A percentile compares a stretch with the other conserved stretches of the same genome.
Conservation (phyloP, 1,140 invertebrate genomes). For the Ylistrum balloti region DNA sequence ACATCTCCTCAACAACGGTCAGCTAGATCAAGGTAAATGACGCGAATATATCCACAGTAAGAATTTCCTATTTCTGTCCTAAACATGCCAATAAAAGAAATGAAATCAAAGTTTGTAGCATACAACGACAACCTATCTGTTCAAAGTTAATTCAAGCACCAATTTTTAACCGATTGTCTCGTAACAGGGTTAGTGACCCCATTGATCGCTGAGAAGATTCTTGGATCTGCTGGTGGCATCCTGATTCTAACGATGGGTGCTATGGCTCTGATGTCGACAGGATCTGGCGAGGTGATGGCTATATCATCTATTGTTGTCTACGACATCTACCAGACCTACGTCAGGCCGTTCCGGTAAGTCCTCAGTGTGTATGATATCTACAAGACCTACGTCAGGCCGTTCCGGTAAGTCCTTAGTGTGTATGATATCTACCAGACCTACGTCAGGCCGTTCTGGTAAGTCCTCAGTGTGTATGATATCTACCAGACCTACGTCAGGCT, state of each 20-base stretch:
- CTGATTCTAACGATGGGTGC: constrained; percentile 81
- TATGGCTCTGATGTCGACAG: constrained; percentile 82
- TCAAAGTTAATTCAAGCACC: too few relatives aligned
- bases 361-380: constrained; percentile 83
- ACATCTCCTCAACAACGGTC: constrained; percentile 67
- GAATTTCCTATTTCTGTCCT: too few relatives aligned
- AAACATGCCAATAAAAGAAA: too few relatives aligned
- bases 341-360: constrained; percentile 79
- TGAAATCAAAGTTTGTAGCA: too few relatives aligned
- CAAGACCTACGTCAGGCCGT: constrained; percentile 80
- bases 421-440: constrained; percentile 83
- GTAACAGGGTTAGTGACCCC: constrained; percentile 80
- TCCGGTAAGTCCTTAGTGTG: constrained; percentile 81
- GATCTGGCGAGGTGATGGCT: constrained; percentile 82
- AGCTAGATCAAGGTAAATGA: constrained; percentile 77
- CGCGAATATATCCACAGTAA: too few relatives aligned
- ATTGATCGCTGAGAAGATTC: constrained; percentile 79
- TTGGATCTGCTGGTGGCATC: constrained; percentile 80
- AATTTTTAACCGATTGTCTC: too few relatives aligned
- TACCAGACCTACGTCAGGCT: constrained; percentile 81
- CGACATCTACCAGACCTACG: constrained; percentile 83
- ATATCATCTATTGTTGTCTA: constrained; percentile 83
- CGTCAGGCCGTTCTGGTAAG: constrained; percentile 78
- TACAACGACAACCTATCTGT: too few relatives aligned
- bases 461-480: constrained; percentile 83